A percentile compares a stretch with the other conserved stretches of the same genome.
Evolutionary conservation across 2,797 vertebrate genomes (phyloP).

Genomic region (Crocodylus rhombifer): DNA sequence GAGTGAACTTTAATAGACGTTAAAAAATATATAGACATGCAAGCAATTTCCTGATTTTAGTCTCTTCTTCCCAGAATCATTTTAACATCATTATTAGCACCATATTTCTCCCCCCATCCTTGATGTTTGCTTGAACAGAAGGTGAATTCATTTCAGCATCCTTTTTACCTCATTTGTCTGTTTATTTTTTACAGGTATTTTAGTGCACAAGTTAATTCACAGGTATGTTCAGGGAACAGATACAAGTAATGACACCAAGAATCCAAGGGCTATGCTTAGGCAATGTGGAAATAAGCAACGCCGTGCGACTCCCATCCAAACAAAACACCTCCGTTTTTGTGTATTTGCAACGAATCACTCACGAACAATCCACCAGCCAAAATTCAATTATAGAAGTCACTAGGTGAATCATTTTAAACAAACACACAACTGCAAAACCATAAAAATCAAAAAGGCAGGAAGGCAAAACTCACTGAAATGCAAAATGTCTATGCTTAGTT

Average conservation of each 20-base stretch:
- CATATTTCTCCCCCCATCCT: neutral
- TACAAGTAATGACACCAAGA: neutral
- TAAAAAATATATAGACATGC: neutral
- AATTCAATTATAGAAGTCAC: neutral
- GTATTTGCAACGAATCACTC: neutral
- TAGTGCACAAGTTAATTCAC: slow-evolving; percentile 1
- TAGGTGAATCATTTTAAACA: neutral
- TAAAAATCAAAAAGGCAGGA: neutral
- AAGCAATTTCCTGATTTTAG: slow-evolving; percentile 14
- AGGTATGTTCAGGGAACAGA: neutral
- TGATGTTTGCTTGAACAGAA: neutral
- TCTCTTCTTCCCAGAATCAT: neutral
- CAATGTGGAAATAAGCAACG: neutral
- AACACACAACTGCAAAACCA: neutral
- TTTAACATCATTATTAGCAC: neutral
- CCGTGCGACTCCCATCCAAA: neutral
- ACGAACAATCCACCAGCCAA: neutral
- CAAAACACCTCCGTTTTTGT: neutral
- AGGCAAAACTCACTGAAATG: neutral
- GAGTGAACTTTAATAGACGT: slow-evolving; percentile 26
- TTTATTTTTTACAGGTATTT: neutral
- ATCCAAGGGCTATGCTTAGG: neutral
- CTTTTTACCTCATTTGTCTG: neutral
- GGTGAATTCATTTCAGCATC: neutral
- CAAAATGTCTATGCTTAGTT: neutral